These are phyloP conservation scores for Ptyas mucosa DNA, from an alignment of 2,113 vertebrate species.

Conservation along the genomic window DNA sequence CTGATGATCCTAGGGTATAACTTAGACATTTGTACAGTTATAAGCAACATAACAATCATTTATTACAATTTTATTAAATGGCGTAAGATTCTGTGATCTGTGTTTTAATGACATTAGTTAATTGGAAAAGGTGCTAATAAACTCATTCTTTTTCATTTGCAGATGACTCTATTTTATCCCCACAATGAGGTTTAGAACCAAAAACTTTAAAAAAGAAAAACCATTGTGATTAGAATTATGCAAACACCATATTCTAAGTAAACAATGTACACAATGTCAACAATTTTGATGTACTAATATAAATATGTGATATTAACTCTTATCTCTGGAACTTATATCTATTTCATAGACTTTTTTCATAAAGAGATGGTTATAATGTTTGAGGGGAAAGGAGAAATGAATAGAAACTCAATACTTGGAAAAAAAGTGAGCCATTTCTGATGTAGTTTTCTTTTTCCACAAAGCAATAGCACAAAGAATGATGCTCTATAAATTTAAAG, in stretches of 20 bases:
- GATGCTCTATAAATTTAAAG: background rate
- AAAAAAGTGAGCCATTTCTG: background rate
- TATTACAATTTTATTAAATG: background rate
- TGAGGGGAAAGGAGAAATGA: background rate
- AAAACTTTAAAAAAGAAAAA: background rate
- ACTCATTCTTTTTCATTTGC: background rate
- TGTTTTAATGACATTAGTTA: background rate
- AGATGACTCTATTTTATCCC: background rate
- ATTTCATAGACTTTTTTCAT: background rate
- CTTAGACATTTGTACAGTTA: constrained; percentile 38
- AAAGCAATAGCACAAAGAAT: background rate
- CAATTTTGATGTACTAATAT: background rate
- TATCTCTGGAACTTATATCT: background rate
- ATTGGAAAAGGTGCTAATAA: background rate
- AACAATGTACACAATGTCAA: background rate
- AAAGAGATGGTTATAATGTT: background rate
- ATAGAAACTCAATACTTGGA: background rate
- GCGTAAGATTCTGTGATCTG: background rate
- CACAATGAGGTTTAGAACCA: background rate
- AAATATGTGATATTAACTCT: background rate
- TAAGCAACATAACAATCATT: constrained; percentile 9
- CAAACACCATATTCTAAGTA: background rate
- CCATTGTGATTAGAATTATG: background rate
- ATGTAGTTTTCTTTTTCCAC: background rate
- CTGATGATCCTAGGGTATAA: constrained; percentile 69